Base-by-base conservation (phyloP, 2,888 invertebrate genomes). In the Operophtera brumata region DNA sequence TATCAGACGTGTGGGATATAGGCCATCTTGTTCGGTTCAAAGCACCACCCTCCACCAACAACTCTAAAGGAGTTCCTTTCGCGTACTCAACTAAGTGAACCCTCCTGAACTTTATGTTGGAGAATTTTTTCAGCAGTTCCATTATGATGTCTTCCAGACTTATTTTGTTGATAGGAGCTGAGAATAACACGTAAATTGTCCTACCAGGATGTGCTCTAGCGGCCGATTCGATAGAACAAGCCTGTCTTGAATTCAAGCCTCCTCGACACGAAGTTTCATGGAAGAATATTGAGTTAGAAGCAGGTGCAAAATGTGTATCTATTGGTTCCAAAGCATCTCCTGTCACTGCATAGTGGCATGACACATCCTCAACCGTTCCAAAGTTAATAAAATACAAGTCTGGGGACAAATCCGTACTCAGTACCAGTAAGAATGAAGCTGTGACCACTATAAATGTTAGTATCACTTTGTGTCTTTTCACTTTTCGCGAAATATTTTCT, bases 1-100 rank as follows among this genome's bases (percentile, higher is more conserved):
- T 84, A 69, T 94, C 94, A 42, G 93, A 93, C 40, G 93, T 91
- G 67, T 94, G 93, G 26, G 66, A 91, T 0, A 93, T 92, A 1
- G 92, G 92, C 73, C 91, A 93, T 9, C 76, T 75, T 1, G 74
- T 82, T 41, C 73, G 78, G 45, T 88, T 89, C 6, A 93, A 70
- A 0, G 79, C 74, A 0, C 91, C 91, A n/a, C 78, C 80, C 0
- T 66, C 68, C 54, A 92, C 92, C 77, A 93, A 86, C 0, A 83
- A 63, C 59, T 92, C 91, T 5, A 93, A 68, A 0, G 93, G 93
- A 0, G 93, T 92, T 2, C 82, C 82, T 54, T 82, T 83, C 2
- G 90, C 78, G 57, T 92, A 93, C n/a, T 82, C 83, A 6, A 78
- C 78, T 40, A 91, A 84, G 58, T 91, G 78, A 9, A 93, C 75